phyloP scores from a whole-genome alignment of 1,140 invertebrate species.

The Meloidogyne hapla region DNA sequence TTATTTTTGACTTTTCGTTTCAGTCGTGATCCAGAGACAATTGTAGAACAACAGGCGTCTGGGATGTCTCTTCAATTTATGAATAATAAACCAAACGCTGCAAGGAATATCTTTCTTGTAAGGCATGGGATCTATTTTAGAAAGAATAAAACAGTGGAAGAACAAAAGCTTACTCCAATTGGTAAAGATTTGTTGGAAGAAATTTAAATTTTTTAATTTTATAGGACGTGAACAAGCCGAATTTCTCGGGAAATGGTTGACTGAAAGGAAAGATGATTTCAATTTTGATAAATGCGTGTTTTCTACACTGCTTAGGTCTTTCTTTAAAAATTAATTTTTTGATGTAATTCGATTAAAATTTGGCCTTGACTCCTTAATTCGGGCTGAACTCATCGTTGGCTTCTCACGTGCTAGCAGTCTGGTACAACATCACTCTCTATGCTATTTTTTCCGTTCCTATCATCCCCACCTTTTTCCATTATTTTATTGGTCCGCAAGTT shows the following conservation, averaged over 20 bases:
- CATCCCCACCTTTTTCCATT: too few species aligned
- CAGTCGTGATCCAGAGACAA: slow-evolving; percentile 52
- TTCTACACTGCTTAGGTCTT: slow-evolving; percentile 79
- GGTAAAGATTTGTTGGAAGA: too few species aligned
- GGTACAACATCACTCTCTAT: too few species aligned
- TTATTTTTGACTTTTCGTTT: slow-evolving; percentile 55
- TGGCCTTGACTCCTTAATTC: too few species aligned
- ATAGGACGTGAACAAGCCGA: slow-evolving; percentile 59
- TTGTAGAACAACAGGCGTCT: slow-evolving; percentile 43
- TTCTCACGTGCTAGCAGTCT: too few species aligned
- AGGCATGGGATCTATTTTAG: slow-evolving; percentile 28
- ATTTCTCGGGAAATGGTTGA: slow-evolving; percentile 53
- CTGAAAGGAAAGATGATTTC: slow-evolving; percentile 23
- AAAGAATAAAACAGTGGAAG: too few species aligned
- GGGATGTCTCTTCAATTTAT: too few species aligned
- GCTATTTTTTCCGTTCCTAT: too few species aligned
- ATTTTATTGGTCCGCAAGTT: too few species aligned
- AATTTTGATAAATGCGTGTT: slow-evolving; percentile 50
- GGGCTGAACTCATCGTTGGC: too few species aligned
- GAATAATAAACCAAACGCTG: slow-evolving; percentile 76
- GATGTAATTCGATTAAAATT: too few species aligned
- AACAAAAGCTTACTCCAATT: too few species aligned
- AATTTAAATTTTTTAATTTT: not conserved
- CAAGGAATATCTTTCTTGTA: slow-evolving; percentile 72
- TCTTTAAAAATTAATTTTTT: not conserved